Percentiles rank a stretch among this genome's conserved stretches.
phyloP scores from a whole-genome alignment of 2,888 invertebrate genomes.

The Theretra japonica region DNA sequence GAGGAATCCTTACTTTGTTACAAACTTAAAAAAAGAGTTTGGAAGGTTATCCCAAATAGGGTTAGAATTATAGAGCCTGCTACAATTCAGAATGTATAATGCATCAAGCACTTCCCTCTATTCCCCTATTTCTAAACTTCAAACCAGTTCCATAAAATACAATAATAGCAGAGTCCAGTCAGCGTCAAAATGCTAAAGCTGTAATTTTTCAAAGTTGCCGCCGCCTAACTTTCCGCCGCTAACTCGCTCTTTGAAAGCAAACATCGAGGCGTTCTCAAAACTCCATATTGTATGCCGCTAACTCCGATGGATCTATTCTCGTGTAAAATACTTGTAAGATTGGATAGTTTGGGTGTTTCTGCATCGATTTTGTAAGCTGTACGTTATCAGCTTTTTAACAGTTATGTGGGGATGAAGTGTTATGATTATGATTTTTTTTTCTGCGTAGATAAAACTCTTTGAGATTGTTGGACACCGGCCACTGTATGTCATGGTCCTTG shows the following conservation, averaged over 20 bases:
- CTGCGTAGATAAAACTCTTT: no score
- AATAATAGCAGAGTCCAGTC: slow-evolving; percentile 2
- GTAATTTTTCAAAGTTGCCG: slow-evolving; percentile 20
- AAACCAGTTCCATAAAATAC: not conserved
- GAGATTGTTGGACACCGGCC: no score
- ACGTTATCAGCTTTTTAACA: no score
- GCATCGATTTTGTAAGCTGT: no score
- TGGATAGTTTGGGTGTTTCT: no score
- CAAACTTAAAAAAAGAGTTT: not conserved
- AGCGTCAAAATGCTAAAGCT: not conserved
- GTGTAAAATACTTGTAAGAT: not conserved
- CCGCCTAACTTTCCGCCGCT: slow-evolving; percentile 7
- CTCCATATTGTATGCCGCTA: not conserved
- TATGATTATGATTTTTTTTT: no score
- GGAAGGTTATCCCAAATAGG: no score
- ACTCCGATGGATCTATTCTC: not conserved
- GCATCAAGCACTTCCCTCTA: not conserved
- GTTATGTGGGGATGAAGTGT: no score
- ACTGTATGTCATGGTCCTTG: no score
- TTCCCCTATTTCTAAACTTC: not conserved
- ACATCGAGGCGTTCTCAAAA: slow-evolving; percentile 3
- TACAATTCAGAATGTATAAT: no score
- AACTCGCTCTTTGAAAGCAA: slow-evolving; percentile 20
- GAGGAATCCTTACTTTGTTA: not conserved
- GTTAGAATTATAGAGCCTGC: no score